These are phyloP conservation scores for Toxotes jaculatrix DNA, from an alignment of 2,113 vertebrate species.

Conservation along the genomic window DNA sequence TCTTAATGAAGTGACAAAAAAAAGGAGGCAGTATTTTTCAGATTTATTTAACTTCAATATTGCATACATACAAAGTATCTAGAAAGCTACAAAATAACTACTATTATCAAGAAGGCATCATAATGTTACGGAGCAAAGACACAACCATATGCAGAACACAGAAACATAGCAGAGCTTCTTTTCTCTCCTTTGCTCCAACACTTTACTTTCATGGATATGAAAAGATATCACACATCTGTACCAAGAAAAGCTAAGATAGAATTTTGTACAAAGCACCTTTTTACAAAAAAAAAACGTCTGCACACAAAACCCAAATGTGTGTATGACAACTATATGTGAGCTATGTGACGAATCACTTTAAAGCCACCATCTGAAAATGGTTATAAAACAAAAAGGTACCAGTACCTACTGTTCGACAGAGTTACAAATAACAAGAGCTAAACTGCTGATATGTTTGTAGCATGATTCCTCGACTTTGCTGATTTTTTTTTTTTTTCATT, in stretches of 20 bases:
- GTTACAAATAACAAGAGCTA: conserved; percentile 90
- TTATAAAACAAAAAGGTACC: conserved; percentile 91
- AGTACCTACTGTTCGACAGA: conserved; percentile 96
- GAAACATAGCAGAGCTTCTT: conserved; percentile 86
- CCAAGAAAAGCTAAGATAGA: conserved; percentile 97
- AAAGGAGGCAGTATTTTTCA: conserved; percentile 69
- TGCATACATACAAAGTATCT: conserved; percentile 99
- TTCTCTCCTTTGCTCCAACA: conserved; percentile 90
- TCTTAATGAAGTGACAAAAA: conserved; percentile 32
- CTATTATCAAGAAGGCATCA: conserved; percentile 99
- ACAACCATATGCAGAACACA: conserved; percentile 98
- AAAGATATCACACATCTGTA: conserved; percentile 98
- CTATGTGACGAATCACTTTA: conserved; percentile 97
- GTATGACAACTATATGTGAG: conserved; percentile 94
- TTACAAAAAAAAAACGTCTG: conserved; percentile 91
- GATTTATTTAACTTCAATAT: conserved; percentile 99
- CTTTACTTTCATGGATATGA: conserved; percentile 94
- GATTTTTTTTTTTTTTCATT: conserved; percentile 31
- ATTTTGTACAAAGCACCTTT: conserved; percentile 97
- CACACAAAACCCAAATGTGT: conserved; percentile 95
- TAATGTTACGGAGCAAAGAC: conserved; percentile 99
- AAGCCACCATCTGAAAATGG: conserved; percentile 95
- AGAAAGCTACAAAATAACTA: conserved; percentile 99
- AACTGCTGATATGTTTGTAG: conserved; percentile 93
- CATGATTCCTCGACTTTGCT: conserved; percentile 87